These are phyloP conservation scores for Centroberyx gerrardi DNA, from an alignment of 2,797 vertebrate genomes.

Conservation along the genomic window DNA sequence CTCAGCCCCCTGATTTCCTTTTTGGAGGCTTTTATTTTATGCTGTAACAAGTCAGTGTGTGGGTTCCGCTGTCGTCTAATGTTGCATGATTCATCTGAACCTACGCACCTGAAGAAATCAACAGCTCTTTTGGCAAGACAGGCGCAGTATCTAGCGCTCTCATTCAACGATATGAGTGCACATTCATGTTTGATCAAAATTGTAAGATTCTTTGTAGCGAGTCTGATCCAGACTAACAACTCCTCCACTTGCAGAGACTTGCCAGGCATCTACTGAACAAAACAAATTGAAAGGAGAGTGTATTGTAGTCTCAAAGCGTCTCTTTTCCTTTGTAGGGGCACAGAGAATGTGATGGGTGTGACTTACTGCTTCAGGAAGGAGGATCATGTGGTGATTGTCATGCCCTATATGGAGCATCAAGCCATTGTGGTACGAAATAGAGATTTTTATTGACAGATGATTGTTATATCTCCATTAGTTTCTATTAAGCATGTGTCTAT, in stretches of 20 bases:
- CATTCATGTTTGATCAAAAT: background rate
- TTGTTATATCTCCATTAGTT: background rate
- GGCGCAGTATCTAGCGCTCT: background rate
- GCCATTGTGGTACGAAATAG: conserved; percentile 90
- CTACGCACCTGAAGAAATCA: background rate
- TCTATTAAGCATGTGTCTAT: background rate
- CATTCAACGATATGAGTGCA: background rate
- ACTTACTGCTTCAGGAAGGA: conserved; percentile 97
- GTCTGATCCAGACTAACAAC: no score
- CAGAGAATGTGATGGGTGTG: conserved; percentile 97
- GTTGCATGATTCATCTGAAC: conserved; percentile 27
- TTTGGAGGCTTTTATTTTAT: conserved; percentile 25
- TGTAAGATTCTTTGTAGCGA: background rate
- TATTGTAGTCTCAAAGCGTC: background rate
- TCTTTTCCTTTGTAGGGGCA: conserved; percentile 86
- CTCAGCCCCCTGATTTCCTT: background rate
- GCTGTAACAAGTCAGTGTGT: conserved; percentile 16
- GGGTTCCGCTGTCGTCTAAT: conserved; percentile 30
- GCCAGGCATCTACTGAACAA: no score
- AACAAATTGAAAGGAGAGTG: background rate
- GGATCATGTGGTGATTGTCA: conserved; percentile 96
- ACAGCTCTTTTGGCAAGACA: conserved; percentile 12
- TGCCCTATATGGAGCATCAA: conserved; percentile 97
- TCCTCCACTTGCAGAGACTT: background rate
- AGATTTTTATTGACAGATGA: background rate